Evolutionary conservation across 2,888 invertebrate genomes (phyloP), one percentile per base, ranked within the genome.

Genomic region (Erannis defoliaria): DNA sequence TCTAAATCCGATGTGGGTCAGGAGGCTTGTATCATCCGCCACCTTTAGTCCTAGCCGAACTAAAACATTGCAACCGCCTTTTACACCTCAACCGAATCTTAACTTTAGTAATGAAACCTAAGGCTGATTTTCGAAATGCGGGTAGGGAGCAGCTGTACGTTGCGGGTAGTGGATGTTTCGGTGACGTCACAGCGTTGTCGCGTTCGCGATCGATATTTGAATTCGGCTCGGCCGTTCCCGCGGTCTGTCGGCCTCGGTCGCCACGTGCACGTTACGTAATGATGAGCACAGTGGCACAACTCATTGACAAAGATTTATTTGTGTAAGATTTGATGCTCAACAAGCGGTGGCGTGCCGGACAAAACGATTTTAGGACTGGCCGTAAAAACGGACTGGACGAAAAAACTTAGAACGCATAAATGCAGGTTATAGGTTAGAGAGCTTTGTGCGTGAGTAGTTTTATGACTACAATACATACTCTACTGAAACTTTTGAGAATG

Each of bases 241-340:
- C 84, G 82, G 69, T 77, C 68, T 73, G 64, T 76, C 64, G 64
- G 50, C 21, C 14, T 59, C 73, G 85, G 84, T 90, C 89, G 88
- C 82, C 73, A 82, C 65, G 82, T 78, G 76, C 84, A 77, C 74
- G 81, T 92, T 92, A 89, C 88, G 89, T 86, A 92, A 93, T 79
- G 69, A 75, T 76, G 82, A 45, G 76, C 83, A 33, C 31, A 88
- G 31, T 29, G 40, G 51, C 31, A 51, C 86, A 84, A 88, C 85
- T 90, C 91, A 91, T 92, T 92, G 91, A 92, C 85, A 80, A 85
- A 85, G 84, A 85, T 88, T 68, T 86, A 87, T 88, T 88, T 86
- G 82, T 84, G 78, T 80, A 75, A 78, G 75, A 77, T 71, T 82
- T 75, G 74, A 70, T 68, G 73, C 73, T 76, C 76, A 77, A 78